These are phyloP conservation scores for Drosophila kuntzei DNA, from an alignment of 2,888 invertebrate species.

Conservation along the genomic window DNA sequence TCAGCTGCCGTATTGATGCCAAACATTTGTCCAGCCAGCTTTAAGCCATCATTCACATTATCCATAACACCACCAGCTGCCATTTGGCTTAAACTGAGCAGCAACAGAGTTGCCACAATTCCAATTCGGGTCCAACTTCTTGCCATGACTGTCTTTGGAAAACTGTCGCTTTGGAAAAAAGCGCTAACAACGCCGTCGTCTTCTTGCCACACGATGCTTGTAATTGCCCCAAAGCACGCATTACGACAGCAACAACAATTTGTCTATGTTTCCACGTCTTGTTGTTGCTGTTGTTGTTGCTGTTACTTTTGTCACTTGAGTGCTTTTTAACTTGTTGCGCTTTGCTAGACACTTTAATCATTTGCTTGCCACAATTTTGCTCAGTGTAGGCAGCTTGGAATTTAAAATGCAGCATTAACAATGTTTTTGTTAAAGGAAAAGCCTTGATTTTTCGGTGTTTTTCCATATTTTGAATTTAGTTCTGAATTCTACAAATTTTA, in stretches of 20 bases:
- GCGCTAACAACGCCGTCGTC: conserved; percentile 36
- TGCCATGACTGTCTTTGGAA: conserved; percentile 54
- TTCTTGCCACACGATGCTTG: conserved; percentile 54
- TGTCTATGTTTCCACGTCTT: conserved; percentile 10
- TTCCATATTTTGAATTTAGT: no score
- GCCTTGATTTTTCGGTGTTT: neutral
- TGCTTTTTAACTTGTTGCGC: conserved; percentile 67
- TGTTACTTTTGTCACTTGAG: conserved; percentile 79
- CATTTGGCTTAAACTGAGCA: conserved; percentile 32
- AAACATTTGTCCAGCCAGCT: conserved; percentile 84
- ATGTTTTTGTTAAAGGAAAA: neutral
- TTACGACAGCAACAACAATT: conserved; percentile 58
- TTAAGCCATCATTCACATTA: conserved; percentile 83
- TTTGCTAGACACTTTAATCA: conserved; percentile 68
- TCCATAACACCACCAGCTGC: conserved; percentile 81
- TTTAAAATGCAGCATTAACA: neutral
- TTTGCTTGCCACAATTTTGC: conserved; percentile 39
- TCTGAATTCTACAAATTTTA: neutral
- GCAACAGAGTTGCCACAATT: conserved; percentile 27
- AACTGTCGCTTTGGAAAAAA: conserved; percentile 53
- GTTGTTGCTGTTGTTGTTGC: conserved; percentile 45
- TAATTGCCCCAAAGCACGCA: conserved; percentile 62
- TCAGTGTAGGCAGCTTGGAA: conserved; percentile 53
- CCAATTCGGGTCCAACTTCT: conserved; percentile 46
- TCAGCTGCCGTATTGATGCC: conserved; percentile 86